Evolutionary conservation across 92 coral and sea anemone species (phyloP).

Genomic region (Siderastrea radians): DNA sequence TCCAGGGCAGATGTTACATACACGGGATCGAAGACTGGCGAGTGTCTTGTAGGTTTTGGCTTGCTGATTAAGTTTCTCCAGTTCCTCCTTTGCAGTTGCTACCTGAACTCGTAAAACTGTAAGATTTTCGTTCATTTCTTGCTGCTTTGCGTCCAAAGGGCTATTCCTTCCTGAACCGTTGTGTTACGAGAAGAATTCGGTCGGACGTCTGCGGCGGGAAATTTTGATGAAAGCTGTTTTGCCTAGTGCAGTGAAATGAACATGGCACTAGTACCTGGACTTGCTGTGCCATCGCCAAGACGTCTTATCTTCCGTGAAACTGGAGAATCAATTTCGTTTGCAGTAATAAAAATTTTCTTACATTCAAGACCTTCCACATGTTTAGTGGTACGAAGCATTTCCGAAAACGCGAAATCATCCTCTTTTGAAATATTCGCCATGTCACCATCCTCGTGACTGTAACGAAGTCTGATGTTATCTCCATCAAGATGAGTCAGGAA

Average conservation of each 20-base stretch:
- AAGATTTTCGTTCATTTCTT: constrained; percentile 29
- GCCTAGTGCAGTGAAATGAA: too few relatives aligned
- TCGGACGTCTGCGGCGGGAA: too few relatives aligned
- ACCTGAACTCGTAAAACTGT: constrained; percentile 19
- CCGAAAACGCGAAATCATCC: not conserved
- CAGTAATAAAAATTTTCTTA: not conserved
- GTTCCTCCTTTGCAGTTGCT: constrained; percentile 16
- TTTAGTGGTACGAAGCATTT: constrained; percentile 21
- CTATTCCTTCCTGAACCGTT: not conserved
- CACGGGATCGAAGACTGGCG: constrained; percentile 20
- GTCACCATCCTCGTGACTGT: constrained; percentile 26
- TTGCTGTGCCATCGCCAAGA: not conserved
- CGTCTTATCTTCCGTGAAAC: not conserved
- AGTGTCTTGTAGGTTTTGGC: not conserved
- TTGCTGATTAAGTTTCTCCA: constrained; percentile 16
- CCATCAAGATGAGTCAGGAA: constrained; percentile 16
- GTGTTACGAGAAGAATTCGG: not conserved
- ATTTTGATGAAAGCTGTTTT: too few relatives aligned
- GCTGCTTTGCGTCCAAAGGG: constrained; percentile 20
- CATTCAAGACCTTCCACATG: constrained; percentile 15
- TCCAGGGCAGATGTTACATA: constrained; percentile 34
- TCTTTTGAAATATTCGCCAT: not conserved
- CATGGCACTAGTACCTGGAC: too few relatives aligned
- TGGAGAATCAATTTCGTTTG: not conserved
- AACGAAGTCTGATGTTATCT: constrained; percentile 19